phyloP scores from a whole-genome alignment of 1,140 invertebrate species.

The Paralvinella palmiformis region DNA sequence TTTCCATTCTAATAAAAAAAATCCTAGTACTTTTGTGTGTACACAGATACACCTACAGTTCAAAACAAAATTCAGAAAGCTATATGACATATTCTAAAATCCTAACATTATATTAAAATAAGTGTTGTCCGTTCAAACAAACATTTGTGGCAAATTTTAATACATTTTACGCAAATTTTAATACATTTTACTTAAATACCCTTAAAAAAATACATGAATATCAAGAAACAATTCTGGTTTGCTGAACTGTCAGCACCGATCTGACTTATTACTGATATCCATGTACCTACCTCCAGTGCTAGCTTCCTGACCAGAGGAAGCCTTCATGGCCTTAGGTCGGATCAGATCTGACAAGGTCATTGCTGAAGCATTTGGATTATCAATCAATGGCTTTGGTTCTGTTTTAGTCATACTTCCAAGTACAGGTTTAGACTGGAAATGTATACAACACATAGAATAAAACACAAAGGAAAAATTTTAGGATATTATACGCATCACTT shows the following conservation, averaged over 20 bases:
- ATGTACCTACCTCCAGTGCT: no score
- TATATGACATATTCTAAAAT: no score
- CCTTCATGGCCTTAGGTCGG: constrained; percentile 24
- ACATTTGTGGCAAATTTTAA: background rate
- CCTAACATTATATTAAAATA: no score
- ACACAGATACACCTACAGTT: no score
- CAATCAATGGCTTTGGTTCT: constrained; percentile 37
- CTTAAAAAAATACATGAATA: background rate
- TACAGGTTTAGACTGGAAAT: constrained; percentile 1
- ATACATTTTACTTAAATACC: background rate
- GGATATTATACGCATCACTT: no score
- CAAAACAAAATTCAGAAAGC: no score
- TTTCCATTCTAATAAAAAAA: no score
- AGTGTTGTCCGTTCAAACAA: no score
- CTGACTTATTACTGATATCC: no score
- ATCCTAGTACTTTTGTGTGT: no score
- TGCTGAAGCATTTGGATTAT: constrained; percentile 35
- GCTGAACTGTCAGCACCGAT: background rate
- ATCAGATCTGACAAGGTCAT: constrained; percentile 24
- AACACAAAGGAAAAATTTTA: background rate
- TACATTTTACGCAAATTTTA: background rate
- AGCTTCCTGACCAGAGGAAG: background rate
- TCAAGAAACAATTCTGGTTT: background rate
- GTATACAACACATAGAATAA: background rate
- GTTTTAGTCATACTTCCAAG: constrained; percentile 4